phyloP scores from a whole-genome alignment of 1,140 invertebrate species.

The Bombus fervidus region DNA sequence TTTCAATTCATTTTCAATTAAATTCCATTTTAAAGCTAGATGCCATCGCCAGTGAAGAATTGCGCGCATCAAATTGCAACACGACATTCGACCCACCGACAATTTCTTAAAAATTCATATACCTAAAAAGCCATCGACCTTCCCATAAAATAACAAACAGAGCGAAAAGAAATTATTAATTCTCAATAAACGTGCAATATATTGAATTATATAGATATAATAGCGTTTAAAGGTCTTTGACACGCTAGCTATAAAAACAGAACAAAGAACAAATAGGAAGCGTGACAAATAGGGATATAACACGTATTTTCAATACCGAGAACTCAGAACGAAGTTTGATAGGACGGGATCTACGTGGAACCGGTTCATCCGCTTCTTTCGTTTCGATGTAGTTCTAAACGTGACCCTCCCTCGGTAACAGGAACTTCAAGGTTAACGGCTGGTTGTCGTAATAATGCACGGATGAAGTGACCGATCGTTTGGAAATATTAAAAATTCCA shows the following conservation, averaged over 20 bases:
- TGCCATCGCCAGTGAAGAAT: not conserved
- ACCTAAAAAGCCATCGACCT: not conserved
- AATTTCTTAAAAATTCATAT: not conserved
- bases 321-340: not conserved
- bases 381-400: slow-evolving; percentile 46
- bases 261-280: not conserved
- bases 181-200: not conserved
- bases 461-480: slow-evolving; percentile 18
- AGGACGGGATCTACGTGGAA: slow-evolving; percentile 13
- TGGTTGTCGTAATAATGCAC: slow-evolving; percentile 38
- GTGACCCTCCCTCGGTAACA: slow-evolving; percentile 38
- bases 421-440: slow-evolving; percentile 45
- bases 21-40: not conserved
- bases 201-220: not conserved
- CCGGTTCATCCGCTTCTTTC: slow-evolving; percentile 54
- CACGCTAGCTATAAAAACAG: not conserved
- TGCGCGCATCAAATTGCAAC: not conserved
- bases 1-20: not conserved
- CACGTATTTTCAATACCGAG: not conserved
- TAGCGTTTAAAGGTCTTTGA: not conserved
- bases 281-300: too few species aligned
- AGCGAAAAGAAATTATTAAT: not conserved
- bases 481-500: slow-evolving; percentile 19
- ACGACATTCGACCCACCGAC: not conserved
- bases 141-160: too few species aligned